Evolutionary conservation across 2,113 vertebrate genomes (phyloP).

Genomic region (Sander lucioperca): DNA sequence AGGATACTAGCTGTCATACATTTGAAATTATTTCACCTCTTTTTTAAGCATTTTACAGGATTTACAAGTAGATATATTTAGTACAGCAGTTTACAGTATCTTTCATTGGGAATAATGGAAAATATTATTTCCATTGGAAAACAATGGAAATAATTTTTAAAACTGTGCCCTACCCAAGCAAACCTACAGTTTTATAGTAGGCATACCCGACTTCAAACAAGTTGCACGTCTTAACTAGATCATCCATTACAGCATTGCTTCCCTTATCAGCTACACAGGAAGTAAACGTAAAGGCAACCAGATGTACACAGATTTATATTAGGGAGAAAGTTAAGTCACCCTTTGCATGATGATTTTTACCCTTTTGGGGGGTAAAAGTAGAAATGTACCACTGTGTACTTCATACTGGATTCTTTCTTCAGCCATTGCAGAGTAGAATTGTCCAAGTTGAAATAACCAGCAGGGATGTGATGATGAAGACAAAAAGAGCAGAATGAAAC

Average conservation of each 20-base stretch:
- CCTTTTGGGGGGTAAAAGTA: slow-evolving; percentile 24
- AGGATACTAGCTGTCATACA: neutral
- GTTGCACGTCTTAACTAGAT: slow-evolving; percentile 1
- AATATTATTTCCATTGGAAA: neutral
- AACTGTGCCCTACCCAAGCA: neutral
- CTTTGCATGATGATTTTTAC: neutral
- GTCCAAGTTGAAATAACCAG: slow-evolving; percentile 11
- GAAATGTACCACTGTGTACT: slow-evolving; percentile 14
- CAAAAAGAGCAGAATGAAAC: slow-evolving; percentile 14
- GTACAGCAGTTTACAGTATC: slow-evolving; percentile 33
- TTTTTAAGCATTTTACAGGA: slow-evolving; percentile 1
- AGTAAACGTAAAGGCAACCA: neutral
- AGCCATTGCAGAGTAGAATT: neutral
- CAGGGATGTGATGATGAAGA: slow-evolving; percentile 14
- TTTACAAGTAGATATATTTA: slow-evolving; percentile 6
- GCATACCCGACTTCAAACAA: slow-evolving; percentile 21
- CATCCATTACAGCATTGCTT: slow-evolving; percentile 15
- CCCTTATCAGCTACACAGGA: slow-evolving; percentile 1
- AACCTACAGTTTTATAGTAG: slow-evolving; percentile 16
- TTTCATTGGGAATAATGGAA: too few species aligned
- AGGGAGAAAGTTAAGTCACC: neutral
- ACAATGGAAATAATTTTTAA: neutral
- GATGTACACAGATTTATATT: slow-evolving; percentile 5
- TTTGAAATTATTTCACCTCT: neutral
- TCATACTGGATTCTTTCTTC: slow-evolving; percentile 19